Evolutionary conservation across 2,888 invertebrate genomes (phyloP).

Genomic region (Alloscopus bannaensis): DNA sequence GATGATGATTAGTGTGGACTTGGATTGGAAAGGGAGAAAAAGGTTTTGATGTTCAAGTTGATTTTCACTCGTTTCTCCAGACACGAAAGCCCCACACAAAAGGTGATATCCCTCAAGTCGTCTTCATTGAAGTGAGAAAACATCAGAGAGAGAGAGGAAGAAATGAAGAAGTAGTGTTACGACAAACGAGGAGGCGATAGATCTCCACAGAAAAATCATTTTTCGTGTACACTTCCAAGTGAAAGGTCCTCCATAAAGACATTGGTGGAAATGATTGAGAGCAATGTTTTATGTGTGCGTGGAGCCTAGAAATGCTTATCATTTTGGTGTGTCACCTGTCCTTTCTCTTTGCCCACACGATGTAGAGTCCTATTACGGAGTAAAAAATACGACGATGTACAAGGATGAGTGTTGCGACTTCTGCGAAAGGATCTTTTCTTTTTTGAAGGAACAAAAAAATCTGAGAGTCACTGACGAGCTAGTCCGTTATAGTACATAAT

Average conservation of each 20-base stretch:
- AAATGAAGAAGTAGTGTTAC: too few relatives aligned
- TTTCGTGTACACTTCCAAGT: background rate
- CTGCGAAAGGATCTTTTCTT: too few relatives aligned
- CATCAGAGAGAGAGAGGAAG: slow-evolving; percentile 8
- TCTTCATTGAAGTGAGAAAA: background rate
- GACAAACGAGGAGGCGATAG: too few relatives aligned
- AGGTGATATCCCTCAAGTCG: background rate
- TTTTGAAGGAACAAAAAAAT: background rate
- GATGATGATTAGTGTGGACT: slow-evolving; percentile 6
- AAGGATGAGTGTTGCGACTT: background rate
- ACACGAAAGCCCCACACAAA: background rate
- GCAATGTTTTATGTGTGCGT: too few relatives aligned
- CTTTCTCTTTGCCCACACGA: too few relatives aligned
- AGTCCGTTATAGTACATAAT: background rate
- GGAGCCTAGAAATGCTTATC: too few relatives aligned
- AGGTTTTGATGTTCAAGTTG: slow-evolving; percentile 20
- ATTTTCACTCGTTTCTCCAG: slow-evolving; percentile 17
- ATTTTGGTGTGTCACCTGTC: too few relatives aligned
- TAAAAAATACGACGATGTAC: background rate
- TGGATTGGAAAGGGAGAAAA: background rate
- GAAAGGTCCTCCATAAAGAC: background rate
- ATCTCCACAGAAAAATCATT: too few relatives aligned
- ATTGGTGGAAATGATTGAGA: too few relatives aligned
- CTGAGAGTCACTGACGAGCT: background rate
- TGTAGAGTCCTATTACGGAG: too few relatives aligned